Evolutionary conservation across 2,888 invertebrate species (phyloP), one percentile per base, ranked within the genome.

Genomic region (Tetranychus piercei): DNA sequence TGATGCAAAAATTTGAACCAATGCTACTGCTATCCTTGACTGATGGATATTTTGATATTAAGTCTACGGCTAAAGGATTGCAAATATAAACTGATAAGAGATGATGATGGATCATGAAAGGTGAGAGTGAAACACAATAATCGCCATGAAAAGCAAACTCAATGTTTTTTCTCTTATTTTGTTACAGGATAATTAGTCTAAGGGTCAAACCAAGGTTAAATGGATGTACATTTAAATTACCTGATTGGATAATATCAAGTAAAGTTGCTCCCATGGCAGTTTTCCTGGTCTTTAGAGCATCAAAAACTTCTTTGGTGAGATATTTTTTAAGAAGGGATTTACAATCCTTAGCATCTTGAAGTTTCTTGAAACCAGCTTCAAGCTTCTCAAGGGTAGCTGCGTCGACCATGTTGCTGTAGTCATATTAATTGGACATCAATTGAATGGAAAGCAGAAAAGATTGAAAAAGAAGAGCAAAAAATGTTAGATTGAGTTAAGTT

Each of bases 291-390:
- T 95, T 95, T 79, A 93, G 87, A 81, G 87, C 88, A 82, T 95
- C 93, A 84, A 94, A 92, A 77, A 94, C 86, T 82, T 92, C 92
- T 85, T 88, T 89, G 83, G 92, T 90, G 81, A 94, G 88, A 86
- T 91, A 90, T 85, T 95, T 95, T 88, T 95, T 96, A 86, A 96
- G 86, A 84, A 97, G 87, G 77, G 94, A 95, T 85, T 94, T 92
- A 84, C 94, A 94, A 85, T 94, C 91, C 71, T 79, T 78, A 78
- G 92, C 90, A 80, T 86, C 89, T 80, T 88, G 87, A 81, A 94
- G 87, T 86, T 92, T 93, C 87, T 88, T 87, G 86, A 87, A 93
- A 81, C 91, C 92, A 83, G 90, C 88, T 85, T 94, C 93, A 85
- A 94, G 86, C 86, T 93, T 94, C 84, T 92, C 90, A 83, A 91